These are phyloP conservation scores for Pseudopodoces humilis DNA, from an alignment of 2,113 vertebrate species.

Conservation along the genomic window DNA sequence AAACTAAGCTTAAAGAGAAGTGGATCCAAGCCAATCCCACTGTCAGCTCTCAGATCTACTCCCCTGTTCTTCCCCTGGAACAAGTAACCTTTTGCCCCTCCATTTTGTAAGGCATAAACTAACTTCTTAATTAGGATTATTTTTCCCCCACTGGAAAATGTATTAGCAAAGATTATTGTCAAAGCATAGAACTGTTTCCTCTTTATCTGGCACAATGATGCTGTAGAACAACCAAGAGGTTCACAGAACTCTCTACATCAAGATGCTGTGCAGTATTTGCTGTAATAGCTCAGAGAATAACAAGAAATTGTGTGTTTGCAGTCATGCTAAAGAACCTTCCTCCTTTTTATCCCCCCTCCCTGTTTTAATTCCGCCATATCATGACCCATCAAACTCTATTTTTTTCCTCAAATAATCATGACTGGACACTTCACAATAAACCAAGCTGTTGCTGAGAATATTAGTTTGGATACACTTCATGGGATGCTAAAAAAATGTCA, in stretches of 20 bases:
- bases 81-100: slow-evolving; percentile 51
- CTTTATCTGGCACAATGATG: slow-evolving; percentile 2
- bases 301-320: neutral
- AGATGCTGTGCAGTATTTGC: neutral
- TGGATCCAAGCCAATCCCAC: slow-evolving; percentile 59
- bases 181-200: neutral
- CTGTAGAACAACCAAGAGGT: neutral
- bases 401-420: neutral
- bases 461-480: neutral
- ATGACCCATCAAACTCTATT: neutral
- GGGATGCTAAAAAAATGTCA: slow-evolving; percentile 15
- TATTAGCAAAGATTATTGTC: slow-evolving; percentile 14
- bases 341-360: neutral
- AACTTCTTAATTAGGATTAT: slow-evolving; percentile 51
- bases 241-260: neutral
- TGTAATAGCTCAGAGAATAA: neutral
- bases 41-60: slow-evolving; percentile 48
- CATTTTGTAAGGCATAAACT: slow-evolving; percentile 52
- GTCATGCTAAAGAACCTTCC: neutral
- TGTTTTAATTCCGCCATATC: neutral
- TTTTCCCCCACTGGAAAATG: slow-evolving; percentile 18
- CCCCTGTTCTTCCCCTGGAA: slow-evolving; percentile 44
- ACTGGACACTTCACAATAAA: neutral
- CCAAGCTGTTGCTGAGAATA: neutral
- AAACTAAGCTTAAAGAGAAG: slow-evolving; percentile 39